Conservation (phyloP, 2,113 vertebrate species). For the Tylochromis polylepis region DNA sequence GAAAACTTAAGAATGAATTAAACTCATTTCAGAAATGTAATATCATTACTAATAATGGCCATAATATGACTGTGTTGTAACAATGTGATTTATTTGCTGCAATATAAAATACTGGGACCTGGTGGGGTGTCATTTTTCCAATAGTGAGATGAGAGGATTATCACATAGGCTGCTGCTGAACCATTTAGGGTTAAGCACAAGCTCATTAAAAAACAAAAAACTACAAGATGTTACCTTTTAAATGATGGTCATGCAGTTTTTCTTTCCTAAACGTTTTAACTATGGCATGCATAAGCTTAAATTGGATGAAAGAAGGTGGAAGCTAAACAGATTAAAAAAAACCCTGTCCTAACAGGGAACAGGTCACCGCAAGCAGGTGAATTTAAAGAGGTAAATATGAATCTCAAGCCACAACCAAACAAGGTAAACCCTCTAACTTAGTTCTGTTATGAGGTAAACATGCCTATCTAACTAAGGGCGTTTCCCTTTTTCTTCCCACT, state of each 20-base stretch:
- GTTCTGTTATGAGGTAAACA: no score
- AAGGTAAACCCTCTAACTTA: background rate
- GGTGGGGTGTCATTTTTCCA: background rate
- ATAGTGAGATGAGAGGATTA: background rate
- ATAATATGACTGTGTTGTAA: background rate
- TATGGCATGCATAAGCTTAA: accelerated
- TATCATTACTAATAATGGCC: background rate
- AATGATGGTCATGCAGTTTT: background rate
- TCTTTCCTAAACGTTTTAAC: background rate
- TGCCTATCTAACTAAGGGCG: background rate
- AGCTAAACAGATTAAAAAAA: background rate
- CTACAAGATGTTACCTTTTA: background rate
- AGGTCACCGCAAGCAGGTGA: background rate
- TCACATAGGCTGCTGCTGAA: background rate
- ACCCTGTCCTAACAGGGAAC: background rate
- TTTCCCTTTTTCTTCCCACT: background rate
- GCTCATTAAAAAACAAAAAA: background rate
- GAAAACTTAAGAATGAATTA: background rate
- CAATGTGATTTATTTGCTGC: background rate
- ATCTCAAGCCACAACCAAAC: background rate
- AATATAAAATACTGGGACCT: background rate
- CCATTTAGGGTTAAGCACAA: background rate
- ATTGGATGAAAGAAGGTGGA: background rate
- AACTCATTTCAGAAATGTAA: background rate
- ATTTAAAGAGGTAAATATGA: background rate